phyloP scores from a whole-genome alignment of 2,113 vertebrate species.

The Orcinus orca region DNA sequence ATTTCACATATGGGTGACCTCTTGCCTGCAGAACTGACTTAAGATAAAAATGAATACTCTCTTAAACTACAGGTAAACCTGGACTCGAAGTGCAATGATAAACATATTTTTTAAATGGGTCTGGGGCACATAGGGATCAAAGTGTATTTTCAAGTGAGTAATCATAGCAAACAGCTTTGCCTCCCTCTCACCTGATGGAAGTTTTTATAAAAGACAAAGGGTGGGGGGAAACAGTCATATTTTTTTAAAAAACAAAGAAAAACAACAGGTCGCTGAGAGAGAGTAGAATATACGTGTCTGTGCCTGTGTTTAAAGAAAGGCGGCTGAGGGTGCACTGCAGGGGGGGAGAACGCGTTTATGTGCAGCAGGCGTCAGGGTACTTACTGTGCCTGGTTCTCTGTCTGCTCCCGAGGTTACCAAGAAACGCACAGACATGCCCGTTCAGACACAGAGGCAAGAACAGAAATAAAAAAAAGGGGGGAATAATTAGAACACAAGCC shows the following conservation, averaged over 20 bases:
- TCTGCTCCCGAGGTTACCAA: conserved; percentile 91
- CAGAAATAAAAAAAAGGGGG: conserved; percentile 89
- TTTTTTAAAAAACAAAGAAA: not conserved
- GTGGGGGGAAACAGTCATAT: not conserved
- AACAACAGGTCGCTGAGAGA: not conserved
- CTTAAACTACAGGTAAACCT: conserved; percentile 14
- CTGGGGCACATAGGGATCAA: not conserved
- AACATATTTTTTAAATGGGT: not conserved
- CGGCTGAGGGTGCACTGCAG: not conserved
- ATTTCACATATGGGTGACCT: conserved; percentile 20
- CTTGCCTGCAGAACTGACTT: conserved; percentile 38
- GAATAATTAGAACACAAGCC: conserved; percentile 90
- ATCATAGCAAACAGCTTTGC: not conserved
- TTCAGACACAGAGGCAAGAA: conserved; percentile 89
- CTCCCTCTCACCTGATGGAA: not conserved
- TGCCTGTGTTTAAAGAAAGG: not conserved
- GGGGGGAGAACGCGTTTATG: conserved; percentile 27
- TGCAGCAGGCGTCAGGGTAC: conserved; percentile 83
- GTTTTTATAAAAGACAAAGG: not conserved
- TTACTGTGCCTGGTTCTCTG: conserved; percentile 95
- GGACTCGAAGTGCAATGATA: not conserved
- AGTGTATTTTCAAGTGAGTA: not conserved
- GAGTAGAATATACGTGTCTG: not conserved
- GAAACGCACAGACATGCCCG: conserved; percentile 91
- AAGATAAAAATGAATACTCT: conserved; percentile 38